Evolutionary conservation across 37 sponge, comb jelly and placozoan genomes (phyloP), one percentile per base, ranked within the genome.

Genomic region (Spongilla lacustris): DNA sequence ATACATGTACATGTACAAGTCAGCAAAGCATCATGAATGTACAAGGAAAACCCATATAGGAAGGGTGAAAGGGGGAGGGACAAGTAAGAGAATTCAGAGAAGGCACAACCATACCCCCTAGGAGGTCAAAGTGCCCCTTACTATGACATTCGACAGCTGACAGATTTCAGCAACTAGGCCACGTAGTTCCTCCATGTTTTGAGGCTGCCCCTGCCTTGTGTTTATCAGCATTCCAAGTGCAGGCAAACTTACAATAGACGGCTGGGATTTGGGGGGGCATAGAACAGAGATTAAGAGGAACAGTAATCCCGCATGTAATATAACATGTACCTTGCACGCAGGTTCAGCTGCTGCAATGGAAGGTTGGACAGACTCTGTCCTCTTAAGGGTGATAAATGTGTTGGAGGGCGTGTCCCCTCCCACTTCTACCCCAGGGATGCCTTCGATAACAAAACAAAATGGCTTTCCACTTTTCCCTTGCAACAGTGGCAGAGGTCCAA

Each of bases 401-500:
- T 49, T 76, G 32, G 87, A 80, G 0, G 83, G 91, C 50, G 50
- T 82, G 38, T 23, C 46, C 17, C 91, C 91, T 13, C 77, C 36
- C 0, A 91, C 24, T 17, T 26, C 22, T 0, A 91, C 30, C 4
- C 32, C n/a, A 8, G 91, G 91, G 22, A 27, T 67, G 27, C 46
- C 22, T 21, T 71, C n/a, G 30, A 91, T 26, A 41, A 86, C 37
- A 34, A 86, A 83, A 73, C 82, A 87, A 1, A 91, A 74, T 12
- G 68, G 82, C 76, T 50, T 86, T 12, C 91, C 87, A 71, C 11
- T 14, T 17, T 1, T 17, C 58, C 58, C 67, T 82, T 24, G 74
- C 19, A 30, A 46, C n/a, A 66, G 38, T 23, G 93, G 93, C 29
- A 93, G 83, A 10, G 76, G 77, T 30, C 90, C 90, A 46, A 73